These are phyloP conservation scores for Triplophysa bombifrons DNA, from an alignment of 2,797 vertebrate genomes.

Conservation along the genomic window DNA sequence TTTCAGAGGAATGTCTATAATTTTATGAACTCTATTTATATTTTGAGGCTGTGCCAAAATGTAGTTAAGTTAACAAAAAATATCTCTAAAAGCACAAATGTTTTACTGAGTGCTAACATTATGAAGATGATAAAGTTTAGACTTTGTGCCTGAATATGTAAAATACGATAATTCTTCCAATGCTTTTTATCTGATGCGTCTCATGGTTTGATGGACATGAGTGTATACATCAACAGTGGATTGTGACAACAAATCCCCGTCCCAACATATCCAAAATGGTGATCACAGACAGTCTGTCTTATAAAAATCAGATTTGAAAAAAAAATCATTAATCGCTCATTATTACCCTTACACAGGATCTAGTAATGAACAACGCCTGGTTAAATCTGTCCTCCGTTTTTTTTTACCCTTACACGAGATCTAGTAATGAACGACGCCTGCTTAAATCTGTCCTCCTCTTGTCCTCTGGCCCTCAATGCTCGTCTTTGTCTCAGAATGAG, in stretches of 20 bases:
- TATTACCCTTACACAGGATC: too few relatives aligned
- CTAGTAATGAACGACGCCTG: conserved; percentile 4
- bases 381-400: too few relatives aligned
- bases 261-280: neutral
- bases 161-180: neutral
- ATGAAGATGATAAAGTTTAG: neutral
- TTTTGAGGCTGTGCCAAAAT: conserved; percentile 29
- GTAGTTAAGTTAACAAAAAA: conserved; percentile 6
- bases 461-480: conserved; percentile 62
- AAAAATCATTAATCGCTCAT: too few relatives aligned
- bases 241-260: too few relatives aligned
- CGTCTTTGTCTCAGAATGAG: conserved; percentile 72
- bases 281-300: neutral
- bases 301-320: neutral
- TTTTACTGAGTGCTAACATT: neutral
- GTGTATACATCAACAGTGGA: too few relatives aligned
- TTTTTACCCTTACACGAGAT: too few relatives aligned
- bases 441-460: conserved; percentile 36
- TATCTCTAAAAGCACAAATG: conserved; percentile 28
- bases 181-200: neutral
- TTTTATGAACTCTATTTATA: conserved; percentile 42
- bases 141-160: neutral
- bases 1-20: conserved; percentile 40
- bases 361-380: too few relatives aligned
- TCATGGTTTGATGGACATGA: neutral